phyloP scores from a whole-genome alignment of 1,140 invertebrate species.

The Reticulitermes speratus region DNA sequence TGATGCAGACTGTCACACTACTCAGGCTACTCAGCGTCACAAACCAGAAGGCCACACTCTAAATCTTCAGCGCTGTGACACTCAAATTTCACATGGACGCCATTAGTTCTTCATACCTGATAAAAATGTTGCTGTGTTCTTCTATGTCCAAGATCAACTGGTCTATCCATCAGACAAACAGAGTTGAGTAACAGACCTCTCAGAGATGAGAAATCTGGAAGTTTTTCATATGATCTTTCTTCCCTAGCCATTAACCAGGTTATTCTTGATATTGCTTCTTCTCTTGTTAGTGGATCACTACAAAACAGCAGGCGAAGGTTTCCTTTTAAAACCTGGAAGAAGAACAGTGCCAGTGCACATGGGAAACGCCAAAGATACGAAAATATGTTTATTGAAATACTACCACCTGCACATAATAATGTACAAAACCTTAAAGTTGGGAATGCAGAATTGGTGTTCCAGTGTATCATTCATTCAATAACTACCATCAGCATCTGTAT shows the following conservation, averaged over 20 bases:
- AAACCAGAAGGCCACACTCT: too few species aligned
- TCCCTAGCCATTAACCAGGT: constrained; percentile 50
- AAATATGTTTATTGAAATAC: too few species aligned
- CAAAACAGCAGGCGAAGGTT: constrained; percentile 53
- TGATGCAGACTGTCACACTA: too few species aligned
- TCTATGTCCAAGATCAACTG: constrained; percentile 4
- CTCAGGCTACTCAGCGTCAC: too few species aligned
- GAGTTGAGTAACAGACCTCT: neutral
- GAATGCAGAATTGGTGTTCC: too few species aligned
- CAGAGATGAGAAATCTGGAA: constrained; percentile 23
- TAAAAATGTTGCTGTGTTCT: constrained; percentile 10
- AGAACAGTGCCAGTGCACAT: too few species aligned
- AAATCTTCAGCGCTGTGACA: too few species aligned
- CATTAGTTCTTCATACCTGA: neutral
- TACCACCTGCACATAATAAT: too few species aligned
- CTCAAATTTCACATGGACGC: too few species aligned
- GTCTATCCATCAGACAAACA: neutral
- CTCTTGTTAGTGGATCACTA: constrained; percentile 44
- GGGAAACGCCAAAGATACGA: too few species aligned
- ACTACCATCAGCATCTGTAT: constrained; percentile 20
- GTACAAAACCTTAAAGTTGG: too few species aligned
- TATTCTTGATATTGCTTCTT: constrained; percentile 53
- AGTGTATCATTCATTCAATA: too few species aligned
- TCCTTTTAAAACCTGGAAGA: constrained; percentile 48
- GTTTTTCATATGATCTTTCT: constrained; percentile 23